Conservation (phyloP, 2,888 invertebrate species). For the Spatulosminthurus flaviceps region DNA sequence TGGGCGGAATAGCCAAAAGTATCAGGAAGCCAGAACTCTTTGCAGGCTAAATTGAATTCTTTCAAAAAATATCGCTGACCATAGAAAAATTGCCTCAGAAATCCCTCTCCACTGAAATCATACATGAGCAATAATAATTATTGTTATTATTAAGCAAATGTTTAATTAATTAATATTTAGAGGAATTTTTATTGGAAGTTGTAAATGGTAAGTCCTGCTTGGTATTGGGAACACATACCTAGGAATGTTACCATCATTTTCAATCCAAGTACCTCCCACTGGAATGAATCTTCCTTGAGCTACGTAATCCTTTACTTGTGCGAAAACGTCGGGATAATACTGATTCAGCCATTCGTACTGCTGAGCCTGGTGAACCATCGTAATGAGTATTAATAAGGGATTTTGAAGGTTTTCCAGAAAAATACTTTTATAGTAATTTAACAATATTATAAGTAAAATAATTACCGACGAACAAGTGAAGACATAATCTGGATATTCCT, state of each 20-base stretch:
- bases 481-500: conserved; percentile 65
- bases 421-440: background rate
- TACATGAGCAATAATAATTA: too few relatives aligned
- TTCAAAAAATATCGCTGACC: conserved; percentile 68
- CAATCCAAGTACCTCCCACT: conserved; percentile 70
- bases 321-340: conserved; percentile 67
- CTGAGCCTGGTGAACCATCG: conserved; percentile 66
- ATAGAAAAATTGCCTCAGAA: conserved; percentile 69
- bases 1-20: conserved; percentile 70
- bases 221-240: conserved; percentile 62
- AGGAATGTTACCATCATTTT: conserved; percentile 68
- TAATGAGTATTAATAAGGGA: background rate
- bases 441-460: background rate
- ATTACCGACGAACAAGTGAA: conserved; percentile 50
- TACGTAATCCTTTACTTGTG: conserved; percentile 66
- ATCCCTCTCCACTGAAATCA: conserved; percentile 68
- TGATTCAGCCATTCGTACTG: conserved; percentile 69
- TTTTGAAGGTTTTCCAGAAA: too few relatives aligned
- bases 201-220: too few relatives aligned
- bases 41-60: conserved; percentile 67
- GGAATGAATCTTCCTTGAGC: conserved; percentile 67
- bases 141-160: conserved; percentile 1
- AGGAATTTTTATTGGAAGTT: background rate
- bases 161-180: background rate
- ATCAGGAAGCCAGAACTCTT: conserved; percentile 69